phyloP scores from a whole-genome alignment of 2,888 invertebrate species.

The Rhingia campestris region DNA sequence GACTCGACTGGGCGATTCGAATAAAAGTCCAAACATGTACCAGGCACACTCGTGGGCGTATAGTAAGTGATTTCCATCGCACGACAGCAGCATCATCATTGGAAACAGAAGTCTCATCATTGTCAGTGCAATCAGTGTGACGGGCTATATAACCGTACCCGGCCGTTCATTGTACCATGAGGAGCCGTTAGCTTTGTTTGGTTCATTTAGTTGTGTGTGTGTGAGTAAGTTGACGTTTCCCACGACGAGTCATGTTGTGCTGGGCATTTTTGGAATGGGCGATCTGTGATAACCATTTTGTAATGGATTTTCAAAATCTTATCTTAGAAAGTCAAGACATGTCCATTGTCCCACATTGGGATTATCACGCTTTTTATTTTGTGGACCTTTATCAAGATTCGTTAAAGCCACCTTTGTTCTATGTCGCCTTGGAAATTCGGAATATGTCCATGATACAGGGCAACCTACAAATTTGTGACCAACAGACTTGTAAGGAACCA shows the following conservation, averaged over 20 bases:
- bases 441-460: no score
- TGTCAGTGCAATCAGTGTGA: background rate
- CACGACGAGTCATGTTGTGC: slow-evolving; percentile 1
- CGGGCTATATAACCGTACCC: slow-evolving; percentile 50
- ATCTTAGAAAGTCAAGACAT: no score
- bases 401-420: no score
- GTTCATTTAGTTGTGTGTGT: slow-evolving; percentile 4
- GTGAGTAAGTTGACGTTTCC: no score
- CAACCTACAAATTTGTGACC: no score
- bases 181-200: slow-evolving; percentile 35
- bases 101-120: slow-evolving; percentile 25
- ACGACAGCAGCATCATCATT: slow-evolving; percentile 20
- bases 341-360: no score
- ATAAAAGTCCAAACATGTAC: slow-evolving; percentile 69
- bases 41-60: slow-evolving; percentile 73
- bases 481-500: no score
- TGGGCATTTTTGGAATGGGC: background rate
- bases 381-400: no score
- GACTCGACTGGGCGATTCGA: slow-evolving; percentile 49
- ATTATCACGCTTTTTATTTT: no score
- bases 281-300: no score
- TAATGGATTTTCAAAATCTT: no score
- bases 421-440: no score
- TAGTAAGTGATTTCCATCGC: slow-evolving; percentile 22
- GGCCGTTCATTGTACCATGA: slow-evolving; percentile 66